Base-by-base conservation (phyloP, 2,888 invertebrate species). In the Rambutsinella grinnellia region DNA sequence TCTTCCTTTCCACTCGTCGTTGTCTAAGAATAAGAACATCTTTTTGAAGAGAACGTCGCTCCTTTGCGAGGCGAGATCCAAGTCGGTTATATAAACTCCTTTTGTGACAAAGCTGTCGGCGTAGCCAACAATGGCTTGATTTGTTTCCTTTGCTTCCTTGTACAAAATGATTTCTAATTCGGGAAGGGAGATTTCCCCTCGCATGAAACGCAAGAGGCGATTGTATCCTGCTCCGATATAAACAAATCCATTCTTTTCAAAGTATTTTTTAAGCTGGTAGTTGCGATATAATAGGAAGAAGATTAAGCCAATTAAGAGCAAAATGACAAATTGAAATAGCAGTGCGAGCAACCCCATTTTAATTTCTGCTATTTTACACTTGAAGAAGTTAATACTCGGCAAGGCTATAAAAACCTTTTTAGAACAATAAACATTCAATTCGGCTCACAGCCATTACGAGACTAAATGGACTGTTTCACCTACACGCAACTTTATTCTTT, bases 81-180 rank as follows among this genome's bases (percentile, higher is more conserved):
- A 46, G 21, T 65, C 65, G 2, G 46, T 53, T 0, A 72, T 24
- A 17, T 44, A 28, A 17, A 23, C 44, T 19, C 10, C 27, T 6
- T 46, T 13, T 2, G 24, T 46, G 2, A 58, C 3, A 53, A 63
- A 63, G 1, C 24, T 1, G 36, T 72, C 72, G 5, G 49, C 10
- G 28, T 63, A 49, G 17, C 72, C 72, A 26, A 60, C 58, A 51
- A 36, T 27, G 1, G 65, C 24, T 0, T 27, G 15, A 27, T 24
- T 24, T 3, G 19, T 28, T 21, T 26, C 21, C 13, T 36, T 13
- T 0, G 46, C 44, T 3, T 65, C 46, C 13, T 58, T 13, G 26
- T 65, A 72, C 24, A 72, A n/a, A 0, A 24, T 8, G 15, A 26
- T 1, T 51, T 72, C 72, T 10, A 17, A 17, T 13, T 66, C 51